Evolutionary conservation across 2,113 vertebrate species (phyloP).

Genomic region (Eretmochelys imbricata): DNA sequence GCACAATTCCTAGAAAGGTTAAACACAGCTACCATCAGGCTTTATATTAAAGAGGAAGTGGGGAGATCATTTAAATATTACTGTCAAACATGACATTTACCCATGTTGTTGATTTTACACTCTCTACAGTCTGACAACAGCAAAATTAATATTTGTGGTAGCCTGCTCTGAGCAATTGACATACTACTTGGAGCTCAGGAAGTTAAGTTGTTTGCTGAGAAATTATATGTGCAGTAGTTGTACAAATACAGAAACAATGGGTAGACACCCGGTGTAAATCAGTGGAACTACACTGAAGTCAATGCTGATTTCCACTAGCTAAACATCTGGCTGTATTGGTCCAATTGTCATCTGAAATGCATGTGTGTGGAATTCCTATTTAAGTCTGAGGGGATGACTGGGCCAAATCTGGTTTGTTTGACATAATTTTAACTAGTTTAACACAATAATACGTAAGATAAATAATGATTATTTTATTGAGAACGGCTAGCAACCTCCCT

Average conservation of each 20-base stretch:
- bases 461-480: neutral
- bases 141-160: neutral
- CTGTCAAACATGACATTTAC: neutral
- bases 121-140: neutral
- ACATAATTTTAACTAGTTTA: neutral
- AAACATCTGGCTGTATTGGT: neutral
- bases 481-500: neutral
- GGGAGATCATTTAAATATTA: neutral
- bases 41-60: neutral
- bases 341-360: neutral
- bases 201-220: neutral
- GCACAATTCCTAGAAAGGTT: neutral
- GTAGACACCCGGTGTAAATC: neutral
- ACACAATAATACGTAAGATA: neutral
- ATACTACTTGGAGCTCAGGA: neutral
- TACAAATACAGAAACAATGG: neutral
- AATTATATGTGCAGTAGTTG: neutral
- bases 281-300: neutral
- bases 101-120: neutral
- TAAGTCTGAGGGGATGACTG: neutral
- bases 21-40: neutral
- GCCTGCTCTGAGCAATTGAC: neutral
- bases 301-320: neutral
- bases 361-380: neutral
- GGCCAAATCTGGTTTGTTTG: neutral